phyloP scores from a whole-genome alignment of 2,888 invertebrate genomes.

The Encarsia formosa region DNA sequence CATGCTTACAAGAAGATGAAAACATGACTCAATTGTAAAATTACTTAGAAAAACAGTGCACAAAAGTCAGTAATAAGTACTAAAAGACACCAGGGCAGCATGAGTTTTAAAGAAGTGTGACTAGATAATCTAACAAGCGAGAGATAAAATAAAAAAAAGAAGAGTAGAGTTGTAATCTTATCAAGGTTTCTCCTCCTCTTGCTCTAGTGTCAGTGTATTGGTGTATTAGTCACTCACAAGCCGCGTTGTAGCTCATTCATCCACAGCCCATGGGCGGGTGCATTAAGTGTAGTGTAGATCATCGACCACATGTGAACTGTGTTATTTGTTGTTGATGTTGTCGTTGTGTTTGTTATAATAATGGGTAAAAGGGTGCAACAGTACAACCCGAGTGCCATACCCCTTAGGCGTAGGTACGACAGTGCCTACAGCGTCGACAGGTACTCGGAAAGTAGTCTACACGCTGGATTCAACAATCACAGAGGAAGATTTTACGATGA shows the following conservation, averaged over 20 bases:
- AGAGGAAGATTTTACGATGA: too few species aligned
- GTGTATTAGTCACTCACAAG: slow-evolving; percentile 20
- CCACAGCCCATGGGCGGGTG: slow-evolving; percentile 1
- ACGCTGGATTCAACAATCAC: too few species aligned
- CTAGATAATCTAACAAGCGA: slow-evolving; percentile 14
- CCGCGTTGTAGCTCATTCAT: slow-evolving; percentile 10
- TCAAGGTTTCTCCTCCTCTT: slow-evolving; percentile 12
- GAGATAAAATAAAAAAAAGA: slow-evolving; percentile 13
- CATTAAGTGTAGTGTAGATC: not conserved
- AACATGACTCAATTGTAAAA: too few species aligned
- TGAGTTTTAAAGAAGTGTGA: slow-evolving; percentile 4
- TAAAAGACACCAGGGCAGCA: slow-evolving; percentile 19
- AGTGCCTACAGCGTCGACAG: slow-evolving; percentile 42
- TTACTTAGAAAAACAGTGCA: too few species aligned
- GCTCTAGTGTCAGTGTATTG: not conserved
- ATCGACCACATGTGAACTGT: not conserved
- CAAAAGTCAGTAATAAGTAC: slow-evolving; percentile 11
- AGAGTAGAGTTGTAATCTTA: slow-evolving; percentile 19
- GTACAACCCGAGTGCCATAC: slow-evolving; percentile 23
- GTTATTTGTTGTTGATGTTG: slow-evolving; percentile 8
- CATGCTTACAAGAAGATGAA: too few species aligned
- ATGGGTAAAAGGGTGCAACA: slow-evolving; percentile 11
- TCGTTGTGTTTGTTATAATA: slow-evolving; percentile 3
- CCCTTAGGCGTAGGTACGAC: slow-evolving; percentile 32
- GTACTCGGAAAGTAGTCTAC: slow-evolving; percentile 41